phyloP scores from a whole-genome alignment of 2,888 invertebrate species.

The Athalia circularis region DNA sequence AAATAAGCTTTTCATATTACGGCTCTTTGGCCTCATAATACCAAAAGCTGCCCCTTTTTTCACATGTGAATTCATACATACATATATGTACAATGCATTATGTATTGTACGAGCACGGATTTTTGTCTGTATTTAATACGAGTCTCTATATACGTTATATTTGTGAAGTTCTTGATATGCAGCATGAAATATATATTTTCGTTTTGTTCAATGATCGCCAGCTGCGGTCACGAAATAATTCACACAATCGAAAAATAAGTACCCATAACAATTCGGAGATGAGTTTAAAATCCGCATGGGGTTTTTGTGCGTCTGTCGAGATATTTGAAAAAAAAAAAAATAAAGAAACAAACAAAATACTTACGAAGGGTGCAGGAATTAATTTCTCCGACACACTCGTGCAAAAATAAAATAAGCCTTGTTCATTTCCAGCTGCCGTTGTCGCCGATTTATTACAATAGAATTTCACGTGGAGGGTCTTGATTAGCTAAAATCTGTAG shows the following conservation, averaged over 20 bases:
- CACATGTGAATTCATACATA: conserved; percentile 11
- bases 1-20: conserved; percentile 61
- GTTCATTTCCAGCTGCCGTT: conserved; percentile 40
- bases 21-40: conserved; percentile 36
- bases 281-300: too few relatives aligned
- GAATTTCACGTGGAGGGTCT: background rate
- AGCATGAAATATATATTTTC: too few relatives aligned
- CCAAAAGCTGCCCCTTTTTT: conserved; percentile 20
- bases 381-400: background rate
- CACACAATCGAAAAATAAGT: too few relatives aligned
- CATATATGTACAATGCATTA: conserved; percentile 7
- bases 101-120: background rate
- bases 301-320: too few relatives aligned
- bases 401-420: conserved; percentile 12
- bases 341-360: too few relatives aligned
- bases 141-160: background rate
- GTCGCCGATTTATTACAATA: background rate
- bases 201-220: too few relatives aligned
- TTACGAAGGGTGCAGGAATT: too few relatives aligned
- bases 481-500: conserved; percentile 7
- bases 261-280: too few relatives aligned
- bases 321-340: too few relatives aligned
- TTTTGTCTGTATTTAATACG: conserved; percentile 1
- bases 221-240: too few relatives aligned
- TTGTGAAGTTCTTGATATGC: too few relatives aligned